Base-by-base conservation (phyloP, 2,113 vertebrate genomes). In the Myocastor coypus region DNA sequence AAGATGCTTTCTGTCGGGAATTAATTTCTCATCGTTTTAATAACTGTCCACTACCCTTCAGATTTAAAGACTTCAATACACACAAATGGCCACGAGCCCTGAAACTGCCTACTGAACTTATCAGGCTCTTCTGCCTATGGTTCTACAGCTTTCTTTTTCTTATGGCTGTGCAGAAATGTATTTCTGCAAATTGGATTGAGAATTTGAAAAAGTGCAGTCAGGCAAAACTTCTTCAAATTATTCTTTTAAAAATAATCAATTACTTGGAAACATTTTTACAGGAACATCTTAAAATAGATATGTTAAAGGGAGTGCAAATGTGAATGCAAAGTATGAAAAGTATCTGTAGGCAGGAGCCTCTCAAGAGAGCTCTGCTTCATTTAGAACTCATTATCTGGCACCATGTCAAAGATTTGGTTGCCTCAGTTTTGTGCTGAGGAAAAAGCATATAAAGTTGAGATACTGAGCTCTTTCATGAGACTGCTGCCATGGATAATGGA, bases 111-210 rank as follows among this genome's bases (percentile, higher is more conserved):
- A 69, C 75, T 69, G 14, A 75, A 89, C 61, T 96, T 75, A 59
- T 24, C 26, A 87, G n/a, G 61, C 20, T 30, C 13, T 63, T 42
- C 82, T 81, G 46, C 52, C 32, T 93, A 1, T 69, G 83, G 42
- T 89, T 95, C 50, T 86, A 89, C 26, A 80, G 75, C 89, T 89
- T 96, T 73, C 92, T 85, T 92, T 90, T 10, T 85, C 80, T 90
- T 81, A 0, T 89, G 57, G 11, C 71, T 59, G 68, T 87, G 9
- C 89, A 89, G 42, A 93, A 96, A 73, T 81, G 40, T 55, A 59
- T 94, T 89, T 83, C n/a, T 95, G 10, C 68, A 81, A 88, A 61
- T 86, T 71, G 16, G 11, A 26, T 59, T 46, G 57, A 80, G 50
- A 82, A 93, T 80, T 96, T 78, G n/a, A 66, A 83, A 88, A 95